Conservation (phyloP, 2,888 invertebrate species). For the Notocelia uddmanniana region DNA sequence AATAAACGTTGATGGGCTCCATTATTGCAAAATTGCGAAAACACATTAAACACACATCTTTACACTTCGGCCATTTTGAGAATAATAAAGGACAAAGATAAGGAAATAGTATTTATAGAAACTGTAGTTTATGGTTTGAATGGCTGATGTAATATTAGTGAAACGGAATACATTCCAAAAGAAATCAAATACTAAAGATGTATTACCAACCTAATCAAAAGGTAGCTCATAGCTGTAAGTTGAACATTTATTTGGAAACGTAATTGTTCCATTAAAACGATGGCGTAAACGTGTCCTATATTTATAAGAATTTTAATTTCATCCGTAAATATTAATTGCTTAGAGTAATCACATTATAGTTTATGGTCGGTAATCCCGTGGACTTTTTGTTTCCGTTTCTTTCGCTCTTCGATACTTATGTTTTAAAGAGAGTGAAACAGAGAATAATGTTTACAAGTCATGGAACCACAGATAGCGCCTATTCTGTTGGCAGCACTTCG, state of each 20-base stretch:
- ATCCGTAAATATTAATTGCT: background rate
- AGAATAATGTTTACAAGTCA: background rate
- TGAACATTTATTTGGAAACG: background rate
- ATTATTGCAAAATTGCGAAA: slow-evolving; percentile 73
- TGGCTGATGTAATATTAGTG: slow-evolving; percentile 40
- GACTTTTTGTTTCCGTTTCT: slow-evolving; percentile 2
- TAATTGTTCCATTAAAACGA: background rate
- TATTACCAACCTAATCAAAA: slow-evolving; percentile 13
- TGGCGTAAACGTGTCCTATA: background rate
- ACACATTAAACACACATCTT: slow-evolving; percentile 70
- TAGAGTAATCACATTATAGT: background rate
- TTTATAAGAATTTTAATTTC: background rate
- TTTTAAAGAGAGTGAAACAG: background rate
- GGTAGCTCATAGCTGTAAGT: background rate
- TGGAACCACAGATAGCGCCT: background rate
- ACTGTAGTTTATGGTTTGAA: slow-evolving; percentile 25
- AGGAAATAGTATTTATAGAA: slow-evolving; percentile 35
- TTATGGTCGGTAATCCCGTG: slow-evolving; percentile 13
- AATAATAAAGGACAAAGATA: slow-evolving; percentile 54
- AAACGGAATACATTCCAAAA: background rate
- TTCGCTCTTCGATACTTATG: background rate
- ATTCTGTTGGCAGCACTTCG: no score
- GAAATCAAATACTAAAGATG: background rate
- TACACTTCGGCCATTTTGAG: slow-evolving; percentile 84
- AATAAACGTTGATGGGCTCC: slow-evolving; percentile 73